A percentile compares a stretch with the other conserved stretches of the same genome.
phyloP scores from a whole-genome alignment of 30 jellyfish, hydroid and myxozoan genomes.

The Rhopilema esculentum region DNA sequence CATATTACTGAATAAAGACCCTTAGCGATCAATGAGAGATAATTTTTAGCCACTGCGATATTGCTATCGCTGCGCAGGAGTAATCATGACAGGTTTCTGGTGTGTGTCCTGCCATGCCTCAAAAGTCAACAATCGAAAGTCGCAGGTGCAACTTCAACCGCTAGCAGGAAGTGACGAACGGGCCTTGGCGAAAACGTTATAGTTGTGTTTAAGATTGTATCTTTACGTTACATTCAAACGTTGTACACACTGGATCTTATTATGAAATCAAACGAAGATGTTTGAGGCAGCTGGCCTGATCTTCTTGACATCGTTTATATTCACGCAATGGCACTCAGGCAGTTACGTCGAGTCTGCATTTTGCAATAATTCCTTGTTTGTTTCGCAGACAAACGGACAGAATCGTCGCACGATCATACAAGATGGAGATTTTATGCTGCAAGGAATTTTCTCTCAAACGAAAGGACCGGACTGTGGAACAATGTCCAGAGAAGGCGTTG shows the following conservation, averaged over 20 bases:
- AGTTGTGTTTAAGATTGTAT: not conserved
- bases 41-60: not conserved
- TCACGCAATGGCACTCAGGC: not conserved
- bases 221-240: not conserved
- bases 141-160: not conserved
- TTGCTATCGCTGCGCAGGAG: not conserved
- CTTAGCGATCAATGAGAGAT: not conserved
- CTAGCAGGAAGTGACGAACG: not conserved
- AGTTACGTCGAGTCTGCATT: not conserved
- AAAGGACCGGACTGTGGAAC: conserved; percentile 40
- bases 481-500: conserved; percentile 60
- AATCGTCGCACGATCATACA: conserved; percentile 45
- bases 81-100: not conserved
- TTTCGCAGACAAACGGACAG: conserved; percentile 34
- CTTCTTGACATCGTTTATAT: not conserved
- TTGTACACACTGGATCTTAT: too few relatives aligned
- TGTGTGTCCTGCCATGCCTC: not conserved
- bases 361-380: conserved; percentile 43
- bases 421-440: conserved; percentile 84
- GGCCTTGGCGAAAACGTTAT: not conserved
- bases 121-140: not conserved
- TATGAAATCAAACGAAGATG: too few relatives aligned
- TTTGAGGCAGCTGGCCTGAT: too few relatives aligned
- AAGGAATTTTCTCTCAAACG: conserved; percentile 75
- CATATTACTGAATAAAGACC: too few relatives aligned